These are phyloP conservation scores for Distichodus sexfasciatus DNA, from an alignment of 2,797 vertebrate species.

Conservation along the genomic window DNA sequence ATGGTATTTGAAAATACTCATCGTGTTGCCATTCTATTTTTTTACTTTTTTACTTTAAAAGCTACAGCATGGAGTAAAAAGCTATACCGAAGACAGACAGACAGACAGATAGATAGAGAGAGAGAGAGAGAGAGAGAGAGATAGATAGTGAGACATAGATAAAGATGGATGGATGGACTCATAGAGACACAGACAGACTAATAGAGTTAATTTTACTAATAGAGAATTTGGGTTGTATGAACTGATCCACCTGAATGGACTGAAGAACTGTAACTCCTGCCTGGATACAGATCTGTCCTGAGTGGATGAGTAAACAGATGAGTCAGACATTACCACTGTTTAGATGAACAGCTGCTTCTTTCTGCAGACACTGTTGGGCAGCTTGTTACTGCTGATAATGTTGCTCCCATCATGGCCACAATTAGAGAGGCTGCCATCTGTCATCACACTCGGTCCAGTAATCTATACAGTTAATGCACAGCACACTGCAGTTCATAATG, in stretches of 20 bases:
- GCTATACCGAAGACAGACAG: no score
- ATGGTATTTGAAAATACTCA: no score
- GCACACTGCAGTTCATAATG: constrained; percentile 14
- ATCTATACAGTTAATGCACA: constrained; percentile 24
- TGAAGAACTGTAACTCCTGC: constrained; percentile 21
- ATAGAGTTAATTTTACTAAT: no score
- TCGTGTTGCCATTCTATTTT: no score
- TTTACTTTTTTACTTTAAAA: no score
- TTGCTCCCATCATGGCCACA: constrained; percentile 19
- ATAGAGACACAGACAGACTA: no score
- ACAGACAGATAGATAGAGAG: no score
- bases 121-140: no score
- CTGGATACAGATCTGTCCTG: constrained; percentile 36
- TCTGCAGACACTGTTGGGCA: constrained; percentile 24
- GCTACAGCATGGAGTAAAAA: no score
- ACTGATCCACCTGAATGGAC: constrained; percentile 7
- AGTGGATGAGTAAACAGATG: constrained; percentile 10
- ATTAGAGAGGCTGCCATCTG: constrained; percentile 19
- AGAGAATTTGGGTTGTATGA: background rate
- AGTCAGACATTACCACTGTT: constrained; percentile 30
- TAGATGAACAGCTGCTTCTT: constrained; percentile 32
- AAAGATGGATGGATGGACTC: no score
- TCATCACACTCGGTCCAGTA: constrained; percentile 25
- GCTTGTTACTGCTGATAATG: constrained; percentile 29
- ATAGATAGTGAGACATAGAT: no score